Evolutionary conservation across 2,113 vertebrate genomes (phyloP).

Genomic region (Toxotes jaculatrix): DNA sequence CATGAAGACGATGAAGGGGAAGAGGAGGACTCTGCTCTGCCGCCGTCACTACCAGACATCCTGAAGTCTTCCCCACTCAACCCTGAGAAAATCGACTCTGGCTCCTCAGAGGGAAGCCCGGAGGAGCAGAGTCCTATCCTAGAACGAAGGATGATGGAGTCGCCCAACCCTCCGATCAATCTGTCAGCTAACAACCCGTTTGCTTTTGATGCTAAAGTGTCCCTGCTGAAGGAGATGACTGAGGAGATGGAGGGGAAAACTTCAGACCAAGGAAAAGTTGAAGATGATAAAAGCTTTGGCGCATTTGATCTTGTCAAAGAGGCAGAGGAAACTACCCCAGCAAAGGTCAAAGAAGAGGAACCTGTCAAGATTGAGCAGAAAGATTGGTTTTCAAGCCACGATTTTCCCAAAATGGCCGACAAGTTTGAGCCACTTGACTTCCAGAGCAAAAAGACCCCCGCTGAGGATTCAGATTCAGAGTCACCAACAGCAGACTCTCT

Average conservation of each 20-base stretch:
- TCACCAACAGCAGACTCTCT: conserved; percentile 83
- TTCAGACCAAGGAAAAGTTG: conserved; percentile 54
- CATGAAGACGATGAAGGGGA: conserved; percentile 82
- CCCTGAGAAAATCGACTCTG: conserved; percentile 83
- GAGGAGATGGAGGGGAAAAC: conserved; percentile 80
- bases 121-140: conserved; percentile 83
- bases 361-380: conserved; percentile 71
- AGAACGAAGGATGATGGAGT: conserved; percentile 81
- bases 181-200: conserved; percentile 84
- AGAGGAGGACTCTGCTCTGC: conserved; percentile 84
- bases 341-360: conserved; percentile 74
- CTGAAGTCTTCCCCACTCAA: conserved; percentile 93
- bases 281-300: conserved; percentile 87
- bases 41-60: conserved; percentile 92
- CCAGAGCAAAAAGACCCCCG: conserved; percentile 58
- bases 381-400: conserved; percentile 78
- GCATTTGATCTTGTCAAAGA: conserved; percentile 95
- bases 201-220: conserved; percentile 87
- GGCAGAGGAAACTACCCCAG: conserved; percentile 82
- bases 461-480: conserved; percentile 83
- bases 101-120: conserved; percentile 83
- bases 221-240: conserved; percentile 89
- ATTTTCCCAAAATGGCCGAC: conserved; percentile 65
- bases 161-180: conserved; percentile 84
- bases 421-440: conserved; percentile 78